A percentile compares a stretch with the other conserved stretches of the same genome.
Evolutionary conservation across 2,797 vertebrate genomes (phyloP).

Genomic region (Dermochelys coriacea): DNA sequence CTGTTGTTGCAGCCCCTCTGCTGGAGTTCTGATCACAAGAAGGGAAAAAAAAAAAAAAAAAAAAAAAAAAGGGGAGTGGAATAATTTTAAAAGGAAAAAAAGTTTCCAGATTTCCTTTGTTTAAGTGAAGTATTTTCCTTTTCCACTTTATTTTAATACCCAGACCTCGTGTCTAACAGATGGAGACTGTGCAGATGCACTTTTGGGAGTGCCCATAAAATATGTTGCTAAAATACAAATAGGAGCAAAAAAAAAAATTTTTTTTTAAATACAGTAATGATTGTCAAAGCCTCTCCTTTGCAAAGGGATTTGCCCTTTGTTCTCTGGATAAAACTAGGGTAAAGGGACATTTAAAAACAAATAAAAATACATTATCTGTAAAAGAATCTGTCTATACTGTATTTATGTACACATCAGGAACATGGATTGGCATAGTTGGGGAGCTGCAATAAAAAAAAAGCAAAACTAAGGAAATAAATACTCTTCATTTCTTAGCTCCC

Average conservation of each 20-base stretch:
- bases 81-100: constrained; percentile 78
- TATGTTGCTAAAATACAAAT: constrained; percentile 60
- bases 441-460: constrained; percentile 21
- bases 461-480: neutral
- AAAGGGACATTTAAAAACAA: constrained; percentile 44
- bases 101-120: constrained; percentile 84
- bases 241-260: constrained; percentile 1
- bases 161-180: constrained; percentile 71
- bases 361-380: constrained; percentile 2
- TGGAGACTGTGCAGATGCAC: constrained; percentile 74
- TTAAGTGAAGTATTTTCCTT: constrained; percentile 78
- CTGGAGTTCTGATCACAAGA: constrained; percentile 76
- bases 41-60: constrained; percentile 61
- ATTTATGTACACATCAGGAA: neutral
- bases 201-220: constrained; percentile 59
- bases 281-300: constrained; percentile 67
- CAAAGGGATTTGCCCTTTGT: constrained; percentile 70
- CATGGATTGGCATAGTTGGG: neutral
- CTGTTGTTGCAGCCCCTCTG: constrained; percentile 81
- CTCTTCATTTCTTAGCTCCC: neutral
- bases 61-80: constrained; percentile 72
- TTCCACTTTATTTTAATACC: constrained; percentile 75
- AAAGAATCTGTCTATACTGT: neutral
- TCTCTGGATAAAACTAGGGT: constrained; percentile 72
- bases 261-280: constrained; percentile 54